Conservation (phyloP, 2,888 invertebrate genomes). For the Hydropsyche betteni region DNA sequence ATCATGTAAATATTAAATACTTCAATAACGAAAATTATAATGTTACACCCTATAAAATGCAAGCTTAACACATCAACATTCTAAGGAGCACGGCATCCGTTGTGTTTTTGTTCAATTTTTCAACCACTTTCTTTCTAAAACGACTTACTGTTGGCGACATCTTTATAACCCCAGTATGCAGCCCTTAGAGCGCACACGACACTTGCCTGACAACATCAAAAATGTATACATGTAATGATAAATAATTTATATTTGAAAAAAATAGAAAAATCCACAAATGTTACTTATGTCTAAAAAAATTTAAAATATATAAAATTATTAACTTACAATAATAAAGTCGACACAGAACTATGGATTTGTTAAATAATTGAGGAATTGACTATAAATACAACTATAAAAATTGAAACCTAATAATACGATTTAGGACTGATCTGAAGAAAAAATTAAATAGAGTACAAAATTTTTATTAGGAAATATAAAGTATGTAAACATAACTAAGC, state of each 20-base stretch:
- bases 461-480: too few relatives aligned
- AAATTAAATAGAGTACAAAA: too few relatives aligned
- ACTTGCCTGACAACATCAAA: conserved; percentile 62
- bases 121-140: conserved; percentile 43
- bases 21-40: background rate
- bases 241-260: conserved; percentile 7
- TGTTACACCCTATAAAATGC: background rate
- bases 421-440: too few relatives aligned
- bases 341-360: too few relatives aligned
- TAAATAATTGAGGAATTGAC: too few relatives aligned
- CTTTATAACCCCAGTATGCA: conserved; percentile 68
- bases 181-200: conserved; percentile 66
- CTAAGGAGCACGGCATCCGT: conserved; percentile 44
- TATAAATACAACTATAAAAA: too few relatives aligned
- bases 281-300: too few relatives aligned
- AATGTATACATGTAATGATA: conserved; percentile 31
- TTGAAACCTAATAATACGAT: too few relatives aligned
- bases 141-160: conserved; percentile 66
- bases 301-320: too few relatives aligned
- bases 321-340: too few relatives aligned
- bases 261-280: conserved; percentile 9
- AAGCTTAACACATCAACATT: conserved; percentile 16
- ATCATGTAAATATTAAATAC: background rate
- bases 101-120: conserved; percentile 41
- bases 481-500: too few relatives aligned